Percentiles rank a stretch among this genome's conserved stretches.
phyloP scores from a whole-genome alignment of 2,888 invertebrate species.

The Apodemia zela region DNA sequence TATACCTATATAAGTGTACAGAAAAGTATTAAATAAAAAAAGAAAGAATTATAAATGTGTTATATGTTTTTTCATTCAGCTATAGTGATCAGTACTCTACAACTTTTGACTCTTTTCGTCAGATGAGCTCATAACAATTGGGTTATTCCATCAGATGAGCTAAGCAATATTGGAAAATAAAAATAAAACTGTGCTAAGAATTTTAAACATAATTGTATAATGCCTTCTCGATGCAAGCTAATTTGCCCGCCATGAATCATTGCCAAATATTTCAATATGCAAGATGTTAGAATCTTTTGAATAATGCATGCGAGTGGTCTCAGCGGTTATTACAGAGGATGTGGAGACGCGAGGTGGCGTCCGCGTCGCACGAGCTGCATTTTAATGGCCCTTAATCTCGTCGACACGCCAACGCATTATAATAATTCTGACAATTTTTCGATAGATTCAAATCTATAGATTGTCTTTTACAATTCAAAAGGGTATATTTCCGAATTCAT shows the following conservation, averaged over 20 bases:
- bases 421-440: constrained; percentile 56
- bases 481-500: constrained; percentile 38
- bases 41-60: too few species aligned
- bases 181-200: too few species aligned
- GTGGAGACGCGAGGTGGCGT: constrained; percentile 52
- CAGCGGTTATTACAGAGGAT: constrained; percentile 63
- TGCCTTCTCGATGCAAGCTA: constrained; percentile 8
- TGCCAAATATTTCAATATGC: constrained; percentile 53
- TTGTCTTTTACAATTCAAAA: constrained; percentile 39
- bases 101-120: too few species aligned
- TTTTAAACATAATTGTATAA: constrained; percentile 17
- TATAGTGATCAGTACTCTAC: too few species aligned
- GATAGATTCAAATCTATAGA: constrained; percentile 50
- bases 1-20: too few species aligned
- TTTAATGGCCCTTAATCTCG: constrained; percentile 57
- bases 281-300: constrained; percentile 58
- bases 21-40: too few species aligned
- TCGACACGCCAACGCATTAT: constrained; percentile 41
- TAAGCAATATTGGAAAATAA: too few species aligned
- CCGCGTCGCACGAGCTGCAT: constrained; percentile 73
- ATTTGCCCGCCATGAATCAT: constrained; percentile 29
- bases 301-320: constrained; percentile 62
- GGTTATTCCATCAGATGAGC: too few species aligned
- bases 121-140: too few species aligned
- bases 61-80: too few species aligned